A percentile compares a stretch with the other conserved stretches of the same genome.
phyloP scores from a whole-genome alignment of 1,140 invertebrate genomes.

The Drosophila ohnishii region DNA sequence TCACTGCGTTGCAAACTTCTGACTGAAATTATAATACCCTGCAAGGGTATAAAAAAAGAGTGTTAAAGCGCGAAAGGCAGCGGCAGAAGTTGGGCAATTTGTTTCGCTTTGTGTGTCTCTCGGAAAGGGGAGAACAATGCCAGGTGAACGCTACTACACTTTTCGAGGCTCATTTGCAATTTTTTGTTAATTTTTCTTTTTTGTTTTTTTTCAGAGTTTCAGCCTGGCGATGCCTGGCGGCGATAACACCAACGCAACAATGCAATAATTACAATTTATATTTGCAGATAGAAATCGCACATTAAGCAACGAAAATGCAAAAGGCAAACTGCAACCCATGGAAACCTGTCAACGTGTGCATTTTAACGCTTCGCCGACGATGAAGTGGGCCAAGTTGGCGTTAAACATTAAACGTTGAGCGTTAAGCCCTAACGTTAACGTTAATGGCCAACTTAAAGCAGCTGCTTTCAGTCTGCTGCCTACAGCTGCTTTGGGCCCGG shows the following conservation, averaged over 20 bases:
- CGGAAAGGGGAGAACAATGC: slow-evolving; percentile 56
- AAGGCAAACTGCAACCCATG: slow-evolving; percentile 45
- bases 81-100: slow-evolving; percentile 69
- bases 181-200: slow-evolving; percentile 70
- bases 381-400: slow-evolving; percentile 44
- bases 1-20: too few species aligned
- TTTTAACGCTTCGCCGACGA: slow-evolving; percentile 70
- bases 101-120: slow-evolving; percentile 71
- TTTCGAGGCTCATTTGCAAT: slow-evolving; percentile 79
- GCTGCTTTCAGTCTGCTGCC: slow-evolving; percentile 28
- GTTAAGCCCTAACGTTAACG: slow-evolving; percentile 24
- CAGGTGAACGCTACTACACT: slow-evolving; percentile 60
- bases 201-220: slow-evolving; percentile 8
- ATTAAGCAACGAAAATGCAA: slow-evolving; percentile 63
- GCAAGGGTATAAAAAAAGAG: slow-evolving; percentile 29
- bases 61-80: slow-evolving; percentile 75
- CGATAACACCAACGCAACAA: slow-evolving; percentile 65
- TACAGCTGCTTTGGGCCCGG: slow-evolving; percentile 47
- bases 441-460: slow-evolving; percentile 31
- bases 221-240: slow-evolving; percentile 45
- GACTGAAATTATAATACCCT: too few species aligned
- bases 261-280: slow-evolving; percentile 82
- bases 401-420: slow-evolving; percentile 13
- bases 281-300: slow-evolving; percentile 75
- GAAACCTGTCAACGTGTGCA: slow-evolving; percentile 75